phyloP scores from a whole-genome alignment of 2,113 vertebrate genomes.

The Axis porcinus region DNA sequence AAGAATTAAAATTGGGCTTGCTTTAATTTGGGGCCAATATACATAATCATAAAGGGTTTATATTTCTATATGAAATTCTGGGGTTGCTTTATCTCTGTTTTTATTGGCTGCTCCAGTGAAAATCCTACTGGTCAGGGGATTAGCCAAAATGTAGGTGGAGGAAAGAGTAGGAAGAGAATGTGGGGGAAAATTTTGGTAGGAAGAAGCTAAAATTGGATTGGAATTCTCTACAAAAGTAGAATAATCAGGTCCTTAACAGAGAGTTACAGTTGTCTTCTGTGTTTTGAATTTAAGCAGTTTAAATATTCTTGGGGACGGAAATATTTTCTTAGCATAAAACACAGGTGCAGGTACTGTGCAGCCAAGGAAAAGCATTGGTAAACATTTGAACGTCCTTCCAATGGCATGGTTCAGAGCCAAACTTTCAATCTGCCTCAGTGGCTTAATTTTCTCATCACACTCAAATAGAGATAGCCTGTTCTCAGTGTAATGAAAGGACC shows the following conservation, averaged over 20 bases:
- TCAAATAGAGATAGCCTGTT: background rate
- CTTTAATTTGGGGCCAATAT: background rate
- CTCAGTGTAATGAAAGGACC: background rate
- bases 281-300: constrained; percentile 50
- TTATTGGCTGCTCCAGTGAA: background rate
- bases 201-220: constrained; percentile 20
- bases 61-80: background rate
- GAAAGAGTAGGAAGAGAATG: background rate
- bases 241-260: background rate
- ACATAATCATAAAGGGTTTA: background rate
- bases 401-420: background rate
- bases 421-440: background rate
- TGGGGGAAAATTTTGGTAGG: background rate
- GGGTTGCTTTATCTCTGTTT: background rate
- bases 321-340: constrained; percentile 68
- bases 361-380: constrained; percentile 37
- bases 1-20: background rate
- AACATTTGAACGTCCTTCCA: constrained; percentile 22
- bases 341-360: constrained; percentile 46
- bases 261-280: constrained; percentile 29
- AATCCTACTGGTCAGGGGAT: background rate
- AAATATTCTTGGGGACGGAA: constrained; percentile 53
- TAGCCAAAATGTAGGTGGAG: background rate
- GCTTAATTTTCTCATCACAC: background rate
- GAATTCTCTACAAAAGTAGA: constrained; percentile 15